These are phyloP conservation scores for Zosterops hypoxanthus DNA, from an alignment of 2,113 vertebrate species.

Conservation along the genomic window DNA sequence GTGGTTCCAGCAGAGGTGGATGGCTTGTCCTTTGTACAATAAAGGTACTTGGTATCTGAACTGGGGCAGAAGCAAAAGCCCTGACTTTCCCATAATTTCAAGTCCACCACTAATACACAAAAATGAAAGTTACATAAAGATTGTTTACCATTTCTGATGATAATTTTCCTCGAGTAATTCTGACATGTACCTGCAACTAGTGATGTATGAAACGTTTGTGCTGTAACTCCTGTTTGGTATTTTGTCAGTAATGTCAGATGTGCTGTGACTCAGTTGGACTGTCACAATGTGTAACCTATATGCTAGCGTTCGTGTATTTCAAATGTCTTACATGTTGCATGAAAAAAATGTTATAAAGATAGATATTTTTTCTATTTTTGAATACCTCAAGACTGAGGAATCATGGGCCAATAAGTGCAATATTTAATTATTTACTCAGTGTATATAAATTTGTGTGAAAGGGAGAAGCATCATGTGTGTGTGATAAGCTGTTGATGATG, in stretches of 20 bases:
- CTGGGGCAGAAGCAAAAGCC: background rate
- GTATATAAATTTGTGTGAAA: slow-evolving; percentile 89
- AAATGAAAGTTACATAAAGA: slow-evolving; percentile 7
- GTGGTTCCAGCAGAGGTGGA: background rate
- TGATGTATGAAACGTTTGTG: slow-evolving; percentile 59
- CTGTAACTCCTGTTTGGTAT: slow-evolving; percentile 71
- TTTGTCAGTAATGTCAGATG: slow-evolving; percentile 72
- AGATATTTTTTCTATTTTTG: slow-evolving; percentile 85
- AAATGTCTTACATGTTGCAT: slow-evolving; percentile 87
- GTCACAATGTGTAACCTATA: slow-evolving; percentile 68
- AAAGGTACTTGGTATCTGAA: background rate
- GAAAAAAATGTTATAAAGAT: slow-evolving; percentile 85
- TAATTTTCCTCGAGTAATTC: slow-evolving; percentile 31
- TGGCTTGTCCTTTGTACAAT: background rate
- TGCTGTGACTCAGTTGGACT: slow-evolving; percentile 66
- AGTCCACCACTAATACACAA: background rate
- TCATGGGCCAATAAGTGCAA: slow-evolving; percentile 99
- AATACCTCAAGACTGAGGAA: slow-evolving; percentile 89
- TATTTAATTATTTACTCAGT: slow-evolving; percentile 93
- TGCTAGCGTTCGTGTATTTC: slow-evolving; percentile 74
- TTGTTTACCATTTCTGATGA: background rate
- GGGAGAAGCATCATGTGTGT: slow-evolving; percentile 59
- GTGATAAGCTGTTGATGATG: slow-evolving; percentile 60
- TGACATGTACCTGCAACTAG: slow-evolving; percentile 61
- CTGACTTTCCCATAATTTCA: background rate